Conservation (phyloP, 1,140 invertebrate genomes). For the Aphaenogaster ashmeadi region DNA sequence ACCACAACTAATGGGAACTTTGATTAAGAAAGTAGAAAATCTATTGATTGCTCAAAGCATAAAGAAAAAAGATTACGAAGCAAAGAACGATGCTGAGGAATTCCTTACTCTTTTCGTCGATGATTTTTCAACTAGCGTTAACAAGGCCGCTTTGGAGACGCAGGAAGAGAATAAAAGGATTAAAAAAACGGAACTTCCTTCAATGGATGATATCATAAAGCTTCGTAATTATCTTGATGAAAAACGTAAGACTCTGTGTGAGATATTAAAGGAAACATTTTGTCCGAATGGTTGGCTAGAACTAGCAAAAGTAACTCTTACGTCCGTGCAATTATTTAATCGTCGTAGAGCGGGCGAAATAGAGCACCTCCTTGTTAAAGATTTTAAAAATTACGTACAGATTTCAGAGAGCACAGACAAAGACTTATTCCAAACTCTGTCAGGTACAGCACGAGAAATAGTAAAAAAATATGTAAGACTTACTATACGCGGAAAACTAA, state of each 20-base stretch:
- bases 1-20: constrained; percentile 22
- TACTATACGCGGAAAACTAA: constrained; percentile 13
- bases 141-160: neutral
- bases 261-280: neutral
- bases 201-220: neutral
- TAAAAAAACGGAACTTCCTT: constrained; percentile 14
- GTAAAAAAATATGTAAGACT: constrained; percentile 5
- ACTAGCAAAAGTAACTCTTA: constrained; percentile 24
- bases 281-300: neutral
- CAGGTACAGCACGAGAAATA: neutral
- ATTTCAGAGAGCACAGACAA: constrained; percentile 6
- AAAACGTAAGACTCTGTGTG: neutral
- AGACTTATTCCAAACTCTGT: constrained; percentile 1
- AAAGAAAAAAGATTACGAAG: constrained; percentile 9
- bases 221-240: constrained; percentile 13
- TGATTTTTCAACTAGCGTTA: constrained; percentile 16
- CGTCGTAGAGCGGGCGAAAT: constrained; percentile 16
- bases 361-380: constrained; percentile 12
- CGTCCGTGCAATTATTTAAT: constrained; percentile 11
- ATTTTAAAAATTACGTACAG: neutral
- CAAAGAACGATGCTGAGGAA: constrained; percentile 5
- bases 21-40: constrained; percentile 27
- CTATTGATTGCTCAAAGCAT: constrained; percentile 10
- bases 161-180: constrained; percentile 4
- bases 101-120: constrained; percentile 21